phyloP scores from a whole-genome alignment of 2,797 vertebrate species.

The Nyctalus aviator region DNA sequence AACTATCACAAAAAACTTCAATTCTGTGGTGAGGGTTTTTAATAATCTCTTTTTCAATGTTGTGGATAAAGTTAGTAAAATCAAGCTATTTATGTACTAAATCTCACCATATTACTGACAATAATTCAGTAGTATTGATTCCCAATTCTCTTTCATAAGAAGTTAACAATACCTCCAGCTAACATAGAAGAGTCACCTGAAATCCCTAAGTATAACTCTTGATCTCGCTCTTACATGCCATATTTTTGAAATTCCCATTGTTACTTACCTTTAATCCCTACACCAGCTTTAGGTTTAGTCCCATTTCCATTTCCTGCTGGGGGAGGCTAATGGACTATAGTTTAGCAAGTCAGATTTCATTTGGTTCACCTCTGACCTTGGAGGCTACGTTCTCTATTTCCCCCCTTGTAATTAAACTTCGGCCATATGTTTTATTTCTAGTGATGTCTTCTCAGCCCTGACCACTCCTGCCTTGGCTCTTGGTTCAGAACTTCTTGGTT shows the following conservation, averaged over 20 bases:
- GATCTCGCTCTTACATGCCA: neutral
- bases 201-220: conserved; percentile 19
- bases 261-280: neutral
- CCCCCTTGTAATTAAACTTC: neutral
- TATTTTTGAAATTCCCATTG: neutral
- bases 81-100: conserved; percentile 7
- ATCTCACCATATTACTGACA: neutral
- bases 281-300: neutral
- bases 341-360: neutral
- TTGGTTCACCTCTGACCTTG: neutral
- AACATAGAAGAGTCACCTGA: neutral
- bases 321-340: neutral
- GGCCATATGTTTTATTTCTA: neutral
- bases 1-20: neutral
- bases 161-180: neutral
- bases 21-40: neutral
- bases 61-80: neutral
- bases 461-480: neutral
- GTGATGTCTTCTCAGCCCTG: neutral
- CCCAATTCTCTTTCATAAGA: neutral
- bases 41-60: neutral
- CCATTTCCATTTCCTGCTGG: neutral
- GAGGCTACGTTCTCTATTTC: neutral
- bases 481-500: neutral
- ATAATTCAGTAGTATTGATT: neutral